Conservation (phyloP, 1,140 invertebrate genomes). For the Aricia agestis region DNA sequence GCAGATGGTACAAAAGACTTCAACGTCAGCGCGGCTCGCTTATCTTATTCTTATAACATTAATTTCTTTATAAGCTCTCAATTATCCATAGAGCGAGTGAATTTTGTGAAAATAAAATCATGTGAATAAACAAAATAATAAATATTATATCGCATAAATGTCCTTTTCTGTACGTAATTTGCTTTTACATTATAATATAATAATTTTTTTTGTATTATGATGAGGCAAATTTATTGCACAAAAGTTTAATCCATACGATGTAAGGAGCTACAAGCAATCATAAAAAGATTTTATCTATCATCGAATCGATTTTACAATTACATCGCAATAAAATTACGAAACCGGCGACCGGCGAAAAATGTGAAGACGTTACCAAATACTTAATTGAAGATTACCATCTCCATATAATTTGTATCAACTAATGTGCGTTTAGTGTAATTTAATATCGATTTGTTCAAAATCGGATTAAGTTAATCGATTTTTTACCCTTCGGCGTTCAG, state of each 20-base stretch:
- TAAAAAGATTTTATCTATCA: neutral
- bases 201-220: neutral
- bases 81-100: too few species aligned
- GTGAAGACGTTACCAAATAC: conserved; percentile 11
- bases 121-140: too few species aligned
- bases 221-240: neutral
- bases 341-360: conserved; percentile 3
- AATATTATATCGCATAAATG: too few species aligned
- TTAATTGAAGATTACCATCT: conserved; percentile 8
- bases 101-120: too few species aligned
- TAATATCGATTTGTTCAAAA: conserved; percentile 6
- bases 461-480: neutral
- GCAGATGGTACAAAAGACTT: neutral
- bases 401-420: conserved; percentile 5
- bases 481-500: neutral
- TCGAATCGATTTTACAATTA: neutral
- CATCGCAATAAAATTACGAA: neutral
- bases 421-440: conserved; percentile 8
- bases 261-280: neutral
- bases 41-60: neutral
- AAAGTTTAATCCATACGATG: neutral
- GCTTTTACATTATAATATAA: too few species aligned
- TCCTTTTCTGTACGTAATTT: too few species aligned
- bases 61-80: neutral
- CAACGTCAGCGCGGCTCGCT: neutral